Conservation (phyloP, 2,797 vertebrate species). For the Myripristis murdjan region DNA sequence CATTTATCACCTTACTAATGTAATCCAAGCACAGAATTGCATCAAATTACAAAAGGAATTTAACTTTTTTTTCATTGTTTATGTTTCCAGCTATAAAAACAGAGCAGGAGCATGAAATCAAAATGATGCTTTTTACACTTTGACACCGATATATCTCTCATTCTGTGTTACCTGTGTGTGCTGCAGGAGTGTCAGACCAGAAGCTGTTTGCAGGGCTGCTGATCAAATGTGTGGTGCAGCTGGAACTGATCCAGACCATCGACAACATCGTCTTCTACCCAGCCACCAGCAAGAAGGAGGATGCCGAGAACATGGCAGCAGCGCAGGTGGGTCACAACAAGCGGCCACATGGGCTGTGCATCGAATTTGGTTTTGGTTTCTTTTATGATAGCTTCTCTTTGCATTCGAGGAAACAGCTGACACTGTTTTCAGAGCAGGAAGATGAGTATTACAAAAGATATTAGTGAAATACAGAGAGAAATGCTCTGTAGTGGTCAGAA, state of each 20-base stretch:
- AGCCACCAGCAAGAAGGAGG: conserved; percentile 97
- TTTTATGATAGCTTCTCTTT: not conserved
- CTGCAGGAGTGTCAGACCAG: conserved; percentile 89
- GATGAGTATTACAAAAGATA: not conserved
- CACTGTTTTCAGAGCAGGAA: not conserved
- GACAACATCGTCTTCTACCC: conserved; percentile 99
- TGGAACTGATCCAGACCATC: conserved; percentile 98
- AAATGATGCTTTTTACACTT: not conserved
- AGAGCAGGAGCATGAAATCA: not conserved
- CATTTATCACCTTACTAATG: too few relatives aligned
- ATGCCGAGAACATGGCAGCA: conserved; percentile 96
- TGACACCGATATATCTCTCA: not conserved
- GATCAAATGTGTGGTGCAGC: conserved; percentile 97
- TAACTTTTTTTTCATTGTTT: not conserved
- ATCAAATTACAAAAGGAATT: not conserved
- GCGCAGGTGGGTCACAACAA: conserved; percentile 87
- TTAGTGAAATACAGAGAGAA: not conserved
- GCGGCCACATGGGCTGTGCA: not conserved
- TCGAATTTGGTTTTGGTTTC: not conserved
- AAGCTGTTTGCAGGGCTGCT: conserved; percentile 96
- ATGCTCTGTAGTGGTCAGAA: not conserved
- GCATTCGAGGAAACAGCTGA: not conserved
- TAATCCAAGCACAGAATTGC: not conserved
- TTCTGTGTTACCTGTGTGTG: conserved; percentile 3
- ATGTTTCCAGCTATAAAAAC: not conserved